Conservation (phyloP, 2,113 vertebrate genomes). For the Thamnaconus septentrionalis region DNA sequence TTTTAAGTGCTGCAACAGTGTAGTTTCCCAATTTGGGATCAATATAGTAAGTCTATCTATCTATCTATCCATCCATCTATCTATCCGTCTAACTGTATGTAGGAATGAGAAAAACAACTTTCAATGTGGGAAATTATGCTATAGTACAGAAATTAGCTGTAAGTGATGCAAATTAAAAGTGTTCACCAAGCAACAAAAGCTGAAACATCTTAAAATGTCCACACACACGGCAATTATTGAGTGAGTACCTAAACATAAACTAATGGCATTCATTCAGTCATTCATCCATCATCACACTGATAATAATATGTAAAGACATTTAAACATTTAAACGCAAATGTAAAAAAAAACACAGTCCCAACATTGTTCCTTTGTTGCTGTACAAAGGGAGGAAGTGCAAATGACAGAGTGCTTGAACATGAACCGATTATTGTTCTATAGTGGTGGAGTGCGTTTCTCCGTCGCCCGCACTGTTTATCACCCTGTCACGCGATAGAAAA, state of each 20-base stretch:
- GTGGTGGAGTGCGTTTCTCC: conserved; percentile 32
- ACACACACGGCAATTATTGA: background rate
- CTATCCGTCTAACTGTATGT: no score
- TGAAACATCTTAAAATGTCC: conserved; percentile 63
- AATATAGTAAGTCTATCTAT: no score
- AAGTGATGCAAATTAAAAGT: conserved; percentile 58
- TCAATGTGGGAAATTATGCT: background rate
- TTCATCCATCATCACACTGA: no score
- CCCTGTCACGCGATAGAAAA: conserved; percentile 28
- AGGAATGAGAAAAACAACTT: no score
- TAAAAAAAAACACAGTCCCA: no score
- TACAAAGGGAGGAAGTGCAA: background rate
- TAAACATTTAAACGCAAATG: no score
- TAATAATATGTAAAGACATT: no score
- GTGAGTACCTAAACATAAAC: conserved; percentile 14
- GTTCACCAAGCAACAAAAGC: conserved; percentile 44
- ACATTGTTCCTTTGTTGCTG: no score
- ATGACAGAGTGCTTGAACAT: conserved; percentile 22
- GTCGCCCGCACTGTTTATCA: conserved; percentile 53
- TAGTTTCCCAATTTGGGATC: no score
- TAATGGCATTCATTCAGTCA: background rate
- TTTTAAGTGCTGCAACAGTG: no score
- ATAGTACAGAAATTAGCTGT: conserved; percentile 62
- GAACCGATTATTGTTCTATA: conserved; percentile 27
- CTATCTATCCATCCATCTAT: no score